Evolutionary conservation across 2,888 invertebrate genomes (phyloP).

Genomic region (Biston betularia): DNA sequence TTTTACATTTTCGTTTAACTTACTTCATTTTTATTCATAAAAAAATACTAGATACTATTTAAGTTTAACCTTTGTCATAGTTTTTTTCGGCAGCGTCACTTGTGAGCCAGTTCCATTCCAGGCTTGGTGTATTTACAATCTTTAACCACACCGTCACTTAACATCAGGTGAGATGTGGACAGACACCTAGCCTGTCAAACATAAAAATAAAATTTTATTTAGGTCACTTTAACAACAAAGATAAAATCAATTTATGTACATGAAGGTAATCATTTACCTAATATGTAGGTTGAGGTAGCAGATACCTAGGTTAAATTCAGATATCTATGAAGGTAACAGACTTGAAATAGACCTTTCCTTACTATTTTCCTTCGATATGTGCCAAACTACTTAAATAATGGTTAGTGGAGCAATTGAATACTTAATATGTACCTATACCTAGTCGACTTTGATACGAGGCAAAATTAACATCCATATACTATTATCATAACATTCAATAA

Average conservation of each 20-base stretch:
- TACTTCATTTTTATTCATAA: no score
- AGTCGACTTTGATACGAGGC: background rate
- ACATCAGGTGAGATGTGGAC: no score
- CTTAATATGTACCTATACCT: background rate
- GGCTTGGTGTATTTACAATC: no score
- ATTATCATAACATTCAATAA: background rate
- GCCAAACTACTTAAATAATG: constrained; percentile 3
- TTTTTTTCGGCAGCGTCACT: no score
- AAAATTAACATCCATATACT: background rate
- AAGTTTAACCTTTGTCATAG: no score
- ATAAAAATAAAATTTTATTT: no score
- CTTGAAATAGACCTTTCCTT: background rate
- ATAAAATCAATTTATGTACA: background rate
- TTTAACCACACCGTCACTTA: no score
- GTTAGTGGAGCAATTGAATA: background rate
- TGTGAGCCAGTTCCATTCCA: no score
- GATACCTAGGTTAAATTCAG: constrained; percentile 1
- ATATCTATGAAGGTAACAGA: constrained; percentile 8
- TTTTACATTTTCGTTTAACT: no score
- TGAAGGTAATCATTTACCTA: background rate
- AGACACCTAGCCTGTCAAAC: no score
- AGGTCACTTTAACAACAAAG: background rate
- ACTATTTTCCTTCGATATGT: constrained; percentile 16
- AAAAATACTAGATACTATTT: no score
- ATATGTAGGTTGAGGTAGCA: constrained; percentile 6